Conservation (phyloP, 2,797 vertebrate genomes). For the Pitangus sulphuratus region DNA sequence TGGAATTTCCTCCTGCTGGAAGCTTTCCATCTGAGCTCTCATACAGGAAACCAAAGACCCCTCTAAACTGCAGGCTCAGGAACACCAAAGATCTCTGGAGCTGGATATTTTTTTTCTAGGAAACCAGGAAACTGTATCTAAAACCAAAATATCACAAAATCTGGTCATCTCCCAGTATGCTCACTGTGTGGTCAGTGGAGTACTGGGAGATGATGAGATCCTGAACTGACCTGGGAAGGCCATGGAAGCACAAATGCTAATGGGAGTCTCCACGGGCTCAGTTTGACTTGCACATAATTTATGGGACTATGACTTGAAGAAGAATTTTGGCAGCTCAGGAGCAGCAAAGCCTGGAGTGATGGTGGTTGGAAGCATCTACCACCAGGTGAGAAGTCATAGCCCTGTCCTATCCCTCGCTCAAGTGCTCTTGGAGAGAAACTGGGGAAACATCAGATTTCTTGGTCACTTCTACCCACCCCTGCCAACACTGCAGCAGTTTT, state of each 20-base stretch:
- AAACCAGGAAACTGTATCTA: not conserved
- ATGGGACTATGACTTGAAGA: not conserved
- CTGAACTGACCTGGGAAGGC: not conserved
- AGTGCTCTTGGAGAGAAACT: not conserved
- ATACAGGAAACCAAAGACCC: not conserved
- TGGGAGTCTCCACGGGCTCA: not conserved
- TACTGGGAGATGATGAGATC: not conserved
- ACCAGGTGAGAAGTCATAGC: not conserved
- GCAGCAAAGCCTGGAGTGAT: not conserved
- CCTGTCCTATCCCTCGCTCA: not conserved
- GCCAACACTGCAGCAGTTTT: not conserved
- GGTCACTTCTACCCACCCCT: not conserved
- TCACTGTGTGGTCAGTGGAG: not conserved
- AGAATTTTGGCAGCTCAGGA: not conserved
- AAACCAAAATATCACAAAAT: not conserved
- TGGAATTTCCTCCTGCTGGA: conserved; percentile 55
- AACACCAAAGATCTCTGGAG: not conserved
- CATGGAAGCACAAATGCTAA: not conserved
- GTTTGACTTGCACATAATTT: not conserved
- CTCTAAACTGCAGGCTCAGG: not conserved
- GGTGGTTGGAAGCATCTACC: not conserved
- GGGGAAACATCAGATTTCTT: not conserved
- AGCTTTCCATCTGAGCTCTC: not conserved
- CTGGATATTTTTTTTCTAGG: not conserved
- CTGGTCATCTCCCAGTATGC: not conserved